These are phyloP conservation scores for Alligator mississippiensis DNA, from an alignment of 2,113 vertebrate genomes.

Conservation along the genomic window DNA sequence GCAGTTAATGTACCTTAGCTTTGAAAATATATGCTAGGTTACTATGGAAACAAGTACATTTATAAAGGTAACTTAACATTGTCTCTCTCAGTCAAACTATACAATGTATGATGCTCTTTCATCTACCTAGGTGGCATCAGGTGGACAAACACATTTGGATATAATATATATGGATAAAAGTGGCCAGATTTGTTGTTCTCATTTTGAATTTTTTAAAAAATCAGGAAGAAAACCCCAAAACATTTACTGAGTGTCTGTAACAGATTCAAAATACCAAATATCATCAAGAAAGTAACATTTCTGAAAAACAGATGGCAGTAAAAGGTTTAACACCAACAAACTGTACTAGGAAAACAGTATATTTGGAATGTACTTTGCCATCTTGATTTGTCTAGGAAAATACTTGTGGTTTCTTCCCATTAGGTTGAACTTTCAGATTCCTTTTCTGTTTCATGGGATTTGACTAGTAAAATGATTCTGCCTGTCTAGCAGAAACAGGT, in stretches of 20 bases:
- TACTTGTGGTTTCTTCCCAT: neutral
- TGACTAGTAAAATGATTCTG: neutral
- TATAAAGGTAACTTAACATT: neutral
- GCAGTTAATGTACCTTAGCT: neutral
- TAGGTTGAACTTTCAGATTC: neutral
- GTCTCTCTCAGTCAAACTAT: neutral
- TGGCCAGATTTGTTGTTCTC: neutral
- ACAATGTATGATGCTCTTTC: neutral
- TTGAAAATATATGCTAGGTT: neutral
- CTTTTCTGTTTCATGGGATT: constrained; percentile 28
- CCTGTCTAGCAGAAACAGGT: neutral
- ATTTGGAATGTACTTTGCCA: neutral
- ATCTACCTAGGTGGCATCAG: neutral
- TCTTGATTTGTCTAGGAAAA: neutral
- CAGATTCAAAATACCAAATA: neutral
- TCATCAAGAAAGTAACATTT: neutral
- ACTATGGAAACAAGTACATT: neutral
- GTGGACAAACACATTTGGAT: neutral
- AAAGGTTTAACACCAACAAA: constrained; percentile 5
- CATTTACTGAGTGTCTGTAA: neutral
- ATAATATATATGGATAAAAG: neutral
- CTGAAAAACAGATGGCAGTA: neutral
- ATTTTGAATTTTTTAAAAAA: neutral
- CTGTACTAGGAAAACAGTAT: neutral
- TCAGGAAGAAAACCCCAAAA: neutral